phyloP scores from a whole-genome alignment of 2,797 vertebrate species.

The Sebastes itinus region DNA sequence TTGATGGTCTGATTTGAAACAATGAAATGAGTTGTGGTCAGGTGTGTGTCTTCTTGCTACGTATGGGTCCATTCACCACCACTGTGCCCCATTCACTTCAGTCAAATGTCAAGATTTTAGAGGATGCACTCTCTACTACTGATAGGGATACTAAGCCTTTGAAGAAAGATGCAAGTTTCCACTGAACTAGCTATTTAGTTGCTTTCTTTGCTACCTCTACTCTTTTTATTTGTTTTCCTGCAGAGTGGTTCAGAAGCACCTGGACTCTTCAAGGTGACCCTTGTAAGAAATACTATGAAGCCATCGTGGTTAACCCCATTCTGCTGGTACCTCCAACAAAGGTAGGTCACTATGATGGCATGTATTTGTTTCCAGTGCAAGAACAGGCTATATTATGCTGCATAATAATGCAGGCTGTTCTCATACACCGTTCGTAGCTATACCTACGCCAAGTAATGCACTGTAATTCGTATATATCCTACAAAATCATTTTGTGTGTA shows the following conservation, averaged over 20 bases:
- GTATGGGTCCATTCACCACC: neutral
- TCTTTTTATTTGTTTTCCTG: constrained; percentile 10
- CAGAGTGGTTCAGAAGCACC: constrained; percentile 81
- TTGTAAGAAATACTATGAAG: constrained; percentile 81
- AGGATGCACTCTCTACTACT: neutral
- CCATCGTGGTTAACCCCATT: constrained; percentile 79
- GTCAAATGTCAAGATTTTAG: neutral
- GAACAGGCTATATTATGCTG: neutral
- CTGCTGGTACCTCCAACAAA: constrained; percentile 81
- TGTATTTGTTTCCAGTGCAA: neutral
- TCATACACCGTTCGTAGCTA: too few relatives aligned
- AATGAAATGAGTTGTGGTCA: too few relatives aligned
- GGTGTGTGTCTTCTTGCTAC: too few relatives aligned
- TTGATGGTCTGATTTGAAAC: neutral
- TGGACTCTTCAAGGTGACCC: constrained; percentile 83
- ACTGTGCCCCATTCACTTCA: neutral
- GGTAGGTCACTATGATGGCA: constrained; percentile 43
- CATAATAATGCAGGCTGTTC: too few relatives aligned
- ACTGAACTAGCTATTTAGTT: neutral
- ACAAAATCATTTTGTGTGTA: too few relatives aligned
- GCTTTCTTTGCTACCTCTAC: neutral
- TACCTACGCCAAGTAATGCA: too few relatives aligned
- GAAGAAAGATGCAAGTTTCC: neutral
- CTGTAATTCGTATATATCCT: too few relatives aligned
- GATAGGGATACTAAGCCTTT: neutral